A percentile compares a stretch with the other conserved stretches of the same genome.
phyloP scores from a whole-genome alignment of 2,888 invertebrate genomes.

The Bruchidius siliquastri region DNA sequence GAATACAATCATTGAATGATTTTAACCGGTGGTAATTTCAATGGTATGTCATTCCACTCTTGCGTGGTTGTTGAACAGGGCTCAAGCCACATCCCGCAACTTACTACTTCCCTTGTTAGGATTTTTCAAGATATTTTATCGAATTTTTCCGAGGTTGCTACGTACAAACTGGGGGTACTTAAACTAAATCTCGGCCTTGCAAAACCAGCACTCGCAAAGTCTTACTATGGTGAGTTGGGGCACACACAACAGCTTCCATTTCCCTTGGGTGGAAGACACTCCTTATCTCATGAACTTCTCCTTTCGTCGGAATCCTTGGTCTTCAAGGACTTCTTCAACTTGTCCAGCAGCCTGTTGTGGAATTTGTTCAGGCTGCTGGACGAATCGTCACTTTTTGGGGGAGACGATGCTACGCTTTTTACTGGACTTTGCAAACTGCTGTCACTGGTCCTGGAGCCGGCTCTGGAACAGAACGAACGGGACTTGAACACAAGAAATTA shows the following conservation, averaged over 20 bases:
- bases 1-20: too few relatives aligned
- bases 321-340: conserved; percentile 67
- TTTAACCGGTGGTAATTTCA: too few relatives aligned
- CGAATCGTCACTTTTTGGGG: conserved; percentile 53
- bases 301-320: conserved; percentile 41
- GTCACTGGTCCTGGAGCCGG: conserved; percentile 60
- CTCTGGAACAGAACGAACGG: conserved; percentile 34
- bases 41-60: too few relatives aligned
- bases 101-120: too few relatives aligned
- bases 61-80: too few relatives aligned
- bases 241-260: not conserved
- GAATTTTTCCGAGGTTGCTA: not conserved
- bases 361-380: conserved; percentile 69
- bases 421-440: conserved; percentile 61
- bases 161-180: not conserved
- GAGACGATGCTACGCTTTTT: conserved; percentile 62
- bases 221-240: not conserved
- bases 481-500: too few relatives aligned
- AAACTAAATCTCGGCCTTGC: not conserved
- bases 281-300: conserved; percentile 52
- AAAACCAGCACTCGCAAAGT: not conserved
- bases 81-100: too few relatives aligned
- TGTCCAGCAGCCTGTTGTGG: conserved; percentile 75
- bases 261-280: not conserved
- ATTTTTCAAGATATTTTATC: too few relatives aligned